Conservation (phyloP, 2,888 invertebrate genomes). For the Rotaria magnacalcarata region DNA sequence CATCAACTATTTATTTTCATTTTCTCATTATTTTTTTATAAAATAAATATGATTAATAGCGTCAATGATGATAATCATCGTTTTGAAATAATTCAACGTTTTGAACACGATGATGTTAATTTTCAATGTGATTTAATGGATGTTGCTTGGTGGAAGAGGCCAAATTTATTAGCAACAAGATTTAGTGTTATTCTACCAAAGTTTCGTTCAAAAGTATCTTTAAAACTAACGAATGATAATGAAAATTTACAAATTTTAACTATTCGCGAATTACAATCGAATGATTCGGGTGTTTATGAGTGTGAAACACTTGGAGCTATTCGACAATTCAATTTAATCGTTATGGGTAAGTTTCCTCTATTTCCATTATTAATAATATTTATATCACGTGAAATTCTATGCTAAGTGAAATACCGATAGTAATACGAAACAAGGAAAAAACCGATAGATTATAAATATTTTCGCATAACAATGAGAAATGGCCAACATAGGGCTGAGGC, state of each 20-base stretch:
- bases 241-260: background rate
- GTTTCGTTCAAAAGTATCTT: background rate
- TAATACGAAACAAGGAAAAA: too few species aligned
- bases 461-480: too few species aligned
- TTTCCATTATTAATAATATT: too few species aligned
- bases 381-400: too few species aligned
- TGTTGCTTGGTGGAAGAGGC: constrained; percentile 1
- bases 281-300: background rate
- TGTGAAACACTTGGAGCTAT: constrained; percentile 24
- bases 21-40: background rate
- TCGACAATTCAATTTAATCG: constrained; percentile 5
- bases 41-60: constrained; percentile 8
- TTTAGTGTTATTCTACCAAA: background rate
- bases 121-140: constrained; percentile 26
- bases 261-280: background rate
- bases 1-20: background rate
- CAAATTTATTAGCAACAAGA: constrained; percentile 2
- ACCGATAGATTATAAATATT: too few species aligned
- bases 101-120: background rate
- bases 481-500: too few species aligned
- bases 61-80: background rate
- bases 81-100: background rate
- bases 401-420: too few species aligned
- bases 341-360: background rate
- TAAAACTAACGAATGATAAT: background rate